Conservation (phyloP, 2,888 invertebrate species). For the Amphiduros pacificus region DNA sequence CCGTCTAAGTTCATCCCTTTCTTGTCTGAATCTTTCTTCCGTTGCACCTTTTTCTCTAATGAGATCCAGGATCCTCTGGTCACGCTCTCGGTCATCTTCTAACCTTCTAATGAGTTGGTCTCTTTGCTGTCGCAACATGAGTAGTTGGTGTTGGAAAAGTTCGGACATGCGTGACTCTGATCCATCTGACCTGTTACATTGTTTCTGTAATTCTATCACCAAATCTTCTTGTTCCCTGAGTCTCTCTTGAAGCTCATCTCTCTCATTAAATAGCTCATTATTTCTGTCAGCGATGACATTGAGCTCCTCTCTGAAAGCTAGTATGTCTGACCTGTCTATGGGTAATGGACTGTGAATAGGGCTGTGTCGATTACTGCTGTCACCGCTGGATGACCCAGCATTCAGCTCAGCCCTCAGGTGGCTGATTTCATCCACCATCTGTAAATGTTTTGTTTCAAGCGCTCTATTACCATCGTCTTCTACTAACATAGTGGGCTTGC, state of each 20-base stretch:
- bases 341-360: neutral
- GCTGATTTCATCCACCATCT: neutral
- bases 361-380: neutral
- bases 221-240: constrained; percentile 45
- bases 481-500: neutral
- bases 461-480: too few relatives aligned
- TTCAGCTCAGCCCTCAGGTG: neutral
- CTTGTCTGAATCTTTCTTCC: constrained; percentile 40
- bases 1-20: constrained; percentile 39
- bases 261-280: constrained; percentile 39
- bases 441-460: neutral
- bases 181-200: constrained; percentile 26
- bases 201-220: constrained; percentile 38
- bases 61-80: constrained; percentile 31
- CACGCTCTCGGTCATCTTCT: constrained; percentile 33
- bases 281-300: constrained; percentile 38
- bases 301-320: constrained; percentile 8
- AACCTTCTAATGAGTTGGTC: constrained; percentile 42
- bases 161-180: constrained; percentile 15
- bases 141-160: constrained; percentile 41
- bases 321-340: neutral
- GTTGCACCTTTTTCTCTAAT: constrained; percentile 38
- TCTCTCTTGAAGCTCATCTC: constrained; percentile 36
- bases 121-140: constrained; percentile 42
- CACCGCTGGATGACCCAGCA: neutral